phyloP scores from a whole-genome alignment of 2,113 vertebrate species.

The Heteronetta atricapilla region DNA sequence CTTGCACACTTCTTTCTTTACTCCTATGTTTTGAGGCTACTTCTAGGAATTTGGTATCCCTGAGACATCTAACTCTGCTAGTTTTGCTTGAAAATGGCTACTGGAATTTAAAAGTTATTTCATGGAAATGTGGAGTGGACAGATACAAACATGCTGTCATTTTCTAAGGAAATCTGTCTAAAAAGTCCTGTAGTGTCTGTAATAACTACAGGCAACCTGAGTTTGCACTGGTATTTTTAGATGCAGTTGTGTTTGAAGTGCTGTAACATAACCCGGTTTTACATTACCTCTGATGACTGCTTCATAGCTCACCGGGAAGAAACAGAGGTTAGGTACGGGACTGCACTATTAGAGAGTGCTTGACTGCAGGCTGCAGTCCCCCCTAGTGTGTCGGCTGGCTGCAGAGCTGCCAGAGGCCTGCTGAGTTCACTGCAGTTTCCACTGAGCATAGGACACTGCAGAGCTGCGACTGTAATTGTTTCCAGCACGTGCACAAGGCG shows the following conservation, averaged over 20 bases:
- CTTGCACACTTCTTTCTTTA: background rate
- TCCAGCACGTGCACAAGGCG: background rate
- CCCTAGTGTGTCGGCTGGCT: fast-evolving
- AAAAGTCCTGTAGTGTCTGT: background rate
- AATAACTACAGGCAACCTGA: background rate
- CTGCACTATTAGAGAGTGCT: background rate
- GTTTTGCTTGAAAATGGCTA: background rate
- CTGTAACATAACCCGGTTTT: background rate
- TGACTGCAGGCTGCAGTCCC: background rate
- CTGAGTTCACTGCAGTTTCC: background rate
- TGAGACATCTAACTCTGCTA: background rate
- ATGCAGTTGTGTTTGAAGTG: background rate
- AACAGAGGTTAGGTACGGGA: background rate
- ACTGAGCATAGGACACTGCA: background rate
- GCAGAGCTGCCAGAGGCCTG: background rate
- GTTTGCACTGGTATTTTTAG: background rate
- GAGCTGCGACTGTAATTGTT: background rate
- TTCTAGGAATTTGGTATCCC: background rate
- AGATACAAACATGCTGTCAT: background rate
- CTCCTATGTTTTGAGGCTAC: background rate
- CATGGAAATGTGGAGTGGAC: background rate
- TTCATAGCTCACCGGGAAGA: background rate
- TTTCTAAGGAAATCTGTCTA: background rate
- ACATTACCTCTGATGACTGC: background rate
- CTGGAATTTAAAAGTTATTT: background rate